Conservation (phyloP, 2,113 vertebrate genomes). For the Harpagus bidentatus region DNA sequence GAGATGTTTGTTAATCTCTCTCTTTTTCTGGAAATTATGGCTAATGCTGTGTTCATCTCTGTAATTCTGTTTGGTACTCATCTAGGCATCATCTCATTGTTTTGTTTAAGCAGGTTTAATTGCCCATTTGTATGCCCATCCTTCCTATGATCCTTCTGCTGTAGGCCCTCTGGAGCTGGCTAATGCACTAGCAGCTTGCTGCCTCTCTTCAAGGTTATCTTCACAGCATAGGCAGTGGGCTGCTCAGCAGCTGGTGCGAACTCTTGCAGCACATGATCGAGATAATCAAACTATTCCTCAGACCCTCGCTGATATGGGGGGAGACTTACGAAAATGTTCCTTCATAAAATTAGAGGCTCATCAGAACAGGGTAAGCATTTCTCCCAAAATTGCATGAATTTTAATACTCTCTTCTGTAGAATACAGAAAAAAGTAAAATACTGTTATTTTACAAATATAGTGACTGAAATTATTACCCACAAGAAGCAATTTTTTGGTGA, state of each 20-base stretch:
- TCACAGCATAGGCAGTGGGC: slow-evolving; percentile 98
- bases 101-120: slow-evolving; percentile 89
- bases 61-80: slow-evolving; percentile 66
- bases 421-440: not conserved
- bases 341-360: slow-evolving; percentile 95
- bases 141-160: slow-evolving; percentile 90
- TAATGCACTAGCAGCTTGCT: slow-evolving; percentile 96
- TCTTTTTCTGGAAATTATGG: slow-evolving; percentile 39
- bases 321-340: slow-evolving; percentile 92
- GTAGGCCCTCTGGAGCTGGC: slow-evolving; percentile 98
- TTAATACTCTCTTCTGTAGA: not conserved
- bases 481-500: not conserved
- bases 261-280: slow-evolving; percentile 93
- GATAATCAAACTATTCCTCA: slow-evolving; percentile 92
- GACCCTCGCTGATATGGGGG: slow-evolving; percentile 94
- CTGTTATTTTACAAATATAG: fast-evolving
- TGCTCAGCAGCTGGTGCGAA: slow-evolving; percentile 93
- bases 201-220: slow-evolving; percentile 93
- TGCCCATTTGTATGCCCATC: slow-evolving; percentile 91
- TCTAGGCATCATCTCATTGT: slow-evolving; percentile 74
- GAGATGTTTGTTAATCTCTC: slow-evolving; percentile 1
- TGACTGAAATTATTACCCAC: not conserved
- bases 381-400: not conserved
- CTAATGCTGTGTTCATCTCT: slow-evolving; percentile 49
- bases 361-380: slow-evolving; percentile 86